Evolutionary conservation across 2,113 vertebrate genomes (phyloP).

Genomic region (Sinocyclocheilus maitianheensis): DNA sequence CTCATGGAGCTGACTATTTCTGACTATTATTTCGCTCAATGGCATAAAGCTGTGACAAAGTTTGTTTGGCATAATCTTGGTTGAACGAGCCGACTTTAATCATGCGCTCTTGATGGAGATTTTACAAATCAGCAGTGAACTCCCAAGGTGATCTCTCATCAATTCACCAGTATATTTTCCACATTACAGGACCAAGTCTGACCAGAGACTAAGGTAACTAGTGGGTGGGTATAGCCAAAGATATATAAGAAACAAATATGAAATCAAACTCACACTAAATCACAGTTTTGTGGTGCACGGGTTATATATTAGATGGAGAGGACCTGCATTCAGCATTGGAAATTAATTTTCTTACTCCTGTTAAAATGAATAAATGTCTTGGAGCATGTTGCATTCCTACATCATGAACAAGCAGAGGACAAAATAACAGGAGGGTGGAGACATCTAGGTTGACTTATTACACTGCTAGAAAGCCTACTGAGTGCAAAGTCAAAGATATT

Average conservation of each 20-base stretch:
- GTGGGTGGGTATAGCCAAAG: not conserved
- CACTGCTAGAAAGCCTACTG: not conserved
- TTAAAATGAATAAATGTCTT: not conserved
- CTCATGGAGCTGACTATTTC: not conserved
- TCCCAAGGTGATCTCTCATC: slow-evolving; percentile 21
- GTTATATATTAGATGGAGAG: not conserved
- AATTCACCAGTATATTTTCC: slow-evolving; percentile 12
- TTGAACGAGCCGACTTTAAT: slow-evolving; percentile 57
- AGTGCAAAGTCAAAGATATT: not conserved
- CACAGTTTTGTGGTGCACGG: not conserved
- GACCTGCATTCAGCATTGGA: not conserved
- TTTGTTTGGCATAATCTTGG: slow-evolving; percentile 58
- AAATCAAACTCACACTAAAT: slow-evolving; percentile 11
- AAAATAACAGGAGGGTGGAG: slow-evolving; percentile 21
- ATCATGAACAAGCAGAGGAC: slow-evolving; percentile 15
- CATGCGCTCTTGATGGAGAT: slow-evolving; percentile 54
- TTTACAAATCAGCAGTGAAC: slow-evolving; percentile 55
- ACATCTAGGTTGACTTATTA: slow-evolving; percentile 18
- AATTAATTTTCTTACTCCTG: not conserved
- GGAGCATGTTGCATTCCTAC: slow-evolving; percentile 1
- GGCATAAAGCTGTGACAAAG: slow-evolving; percentile 51
- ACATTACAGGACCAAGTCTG: not conserved
- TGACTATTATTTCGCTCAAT: slow-evolving; percentile 11
- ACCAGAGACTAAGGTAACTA: slow-evolving; percentile 2
- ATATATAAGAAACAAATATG: not conserved